Conservation (phyloP, 2,797 vertebrate species). For the Martes flavigula region DNA sequence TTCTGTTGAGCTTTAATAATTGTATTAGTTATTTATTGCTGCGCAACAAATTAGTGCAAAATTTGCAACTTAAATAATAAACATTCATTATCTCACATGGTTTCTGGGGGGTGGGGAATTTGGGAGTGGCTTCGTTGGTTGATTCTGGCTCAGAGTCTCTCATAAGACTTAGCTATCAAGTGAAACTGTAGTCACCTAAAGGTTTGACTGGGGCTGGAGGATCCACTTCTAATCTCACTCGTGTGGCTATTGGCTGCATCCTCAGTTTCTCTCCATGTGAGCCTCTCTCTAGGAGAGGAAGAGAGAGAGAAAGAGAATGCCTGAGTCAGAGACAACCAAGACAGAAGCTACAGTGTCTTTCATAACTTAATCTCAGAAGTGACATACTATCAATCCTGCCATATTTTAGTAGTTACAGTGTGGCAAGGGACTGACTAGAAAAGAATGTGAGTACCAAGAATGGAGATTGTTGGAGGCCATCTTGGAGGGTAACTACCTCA, state of each 20-base stretch:
- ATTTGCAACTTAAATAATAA: neutral
- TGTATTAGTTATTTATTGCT: neutral
- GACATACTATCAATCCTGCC: neutral
- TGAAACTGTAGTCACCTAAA: neutral
- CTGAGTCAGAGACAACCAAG: neutral
- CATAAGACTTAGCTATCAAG: neutral
- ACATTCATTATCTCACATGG: neutral
- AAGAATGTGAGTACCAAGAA: neutral
- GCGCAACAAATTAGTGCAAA: neutral
- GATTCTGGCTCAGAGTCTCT: neutral
- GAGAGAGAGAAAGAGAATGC: neutral
- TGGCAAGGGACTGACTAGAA: neutral
- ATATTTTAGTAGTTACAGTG: neutral
- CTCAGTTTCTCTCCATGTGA: neutral
- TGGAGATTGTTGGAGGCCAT: neutral
- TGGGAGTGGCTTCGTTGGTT: neutral
- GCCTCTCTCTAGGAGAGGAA: neutral
- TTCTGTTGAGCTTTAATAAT: neutral
- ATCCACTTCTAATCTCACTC: neutral
- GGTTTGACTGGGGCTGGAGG: neutral
- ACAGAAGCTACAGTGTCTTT: neutral
- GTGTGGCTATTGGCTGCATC: neutral
- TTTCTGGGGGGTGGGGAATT: neutral
- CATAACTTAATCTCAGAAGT: neutral
- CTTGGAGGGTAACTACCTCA: neutral